These are phyloP conservation scores for Tragopan temminckii DNA, from an alignment of 2,797 vertebrate genomes.

Conservation along the genomic window DNA sequence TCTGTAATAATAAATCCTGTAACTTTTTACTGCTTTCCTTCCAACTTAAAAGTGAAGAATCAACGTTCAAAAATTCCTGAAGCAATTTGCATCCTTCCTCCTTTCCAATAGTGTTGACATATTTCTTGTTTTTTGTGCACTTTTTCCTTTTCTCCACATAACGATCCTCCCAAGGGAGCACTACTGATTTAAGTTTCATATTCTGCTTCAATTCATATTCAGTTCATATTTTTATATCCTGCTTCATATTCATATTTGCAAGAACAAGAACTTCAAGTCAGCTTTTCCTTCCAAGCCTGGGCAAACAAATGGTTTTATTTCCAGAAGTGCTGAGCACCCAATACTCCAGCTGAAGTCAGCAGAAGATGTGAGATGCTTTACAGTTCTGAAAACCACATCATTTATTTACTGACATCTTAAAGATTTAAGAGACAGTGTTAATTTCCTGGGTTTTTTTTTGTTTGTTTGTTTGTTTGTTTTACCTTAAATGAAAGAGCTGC, in stretches of 20 bases:
- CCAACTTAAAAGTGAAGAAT: not conserved
- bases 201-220: constrained; percentile 53
- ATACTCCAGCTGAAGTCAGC: constrained; percentile 65
- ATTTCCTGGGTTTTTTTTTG: not conserved
- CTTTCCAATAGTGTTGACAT: not conserved
- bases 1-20: not conserved
- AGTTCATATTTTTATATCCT: constrained; percentile 48
- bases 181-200: constrained; percentile 9
- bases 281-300: constrained; percentile 31
- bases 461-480: not conserved
- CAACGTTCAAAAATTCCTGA: not conserved
- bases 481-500: constrained; percentile 16
- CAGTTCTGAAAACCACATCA: constrained; percentile 50
- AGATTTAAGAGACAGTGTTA: constrained; percentile 43
- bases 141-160: constrained; percentile 28
- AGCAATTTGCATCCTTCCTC: not conserved
- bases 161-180: constrained; percentile 36
- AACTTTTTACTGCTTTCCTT: not conserved
- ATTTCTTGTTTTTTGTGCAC: not conserved
- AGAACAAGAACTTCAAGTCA: constrained; percentile 67
- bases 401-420: constrained; percentile 64
- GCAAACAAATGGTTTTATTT: constrained; percentile 63
- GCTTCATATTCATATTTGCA: constrained; percentile 62
- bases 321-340: constrained; percentile 63
- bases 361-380: constrained; percentile 41